These are phyloP conservation scores for Drosophila asahinai DNA, from an alignment of 1,140 invertebrate genomes.

Conservation along the genomic window DNA sequence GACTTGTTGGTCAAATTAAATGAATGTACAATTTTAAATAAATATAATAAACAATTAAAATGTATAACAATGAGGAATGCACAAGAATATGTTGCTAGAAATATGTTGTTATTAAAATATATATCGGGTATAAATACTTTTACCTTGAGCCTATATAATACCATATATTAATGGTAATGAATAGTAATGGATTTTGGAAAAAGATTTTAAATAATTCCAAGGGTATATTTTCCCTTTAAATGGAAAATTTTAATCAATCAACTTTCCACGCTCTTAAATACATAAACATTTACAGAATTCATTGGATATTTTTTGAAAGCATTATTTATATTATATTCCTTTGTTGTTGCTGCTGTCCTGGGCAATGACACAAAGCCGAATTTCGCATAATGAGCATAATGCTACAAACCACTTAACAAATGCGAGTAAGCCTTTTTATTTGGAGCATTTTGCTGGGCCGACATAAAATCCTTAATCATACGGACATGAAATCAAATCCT, in stretches of 20 bases:
- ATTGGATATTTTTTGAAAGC: neutral
- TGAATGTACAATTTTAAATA: too few species aligned
- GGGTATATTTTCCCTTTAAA: too few species aligned
- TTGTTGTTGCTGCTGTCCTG: neutral
- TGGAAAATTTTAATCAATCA: too few species aligned
- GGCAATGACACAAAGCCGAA: constrained; percentile 24
- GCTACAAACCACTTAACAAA: constrained; percentile 38
- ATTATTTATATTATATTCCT: neutral
- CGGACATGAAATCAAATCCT: constrained; percentile 47
- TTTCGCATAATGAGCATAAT: constrained; percentile 33
- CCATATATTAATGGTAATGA: too few species aligned
- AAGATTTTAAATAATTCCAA: too few species aligned
- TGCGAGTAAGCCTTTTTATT: constrained; percentile 31
- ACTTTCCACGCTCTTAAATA: neutral
- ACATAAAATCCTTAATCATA: constrained; percentile 46
- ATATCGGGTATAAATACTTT: too few species aligned
- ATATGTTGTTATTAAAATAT: too few species aligned
- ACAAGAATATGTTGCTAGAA: too few species aligned
- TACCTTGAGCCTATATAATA: too few species aligned
- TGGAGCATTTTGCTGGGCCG: constrained; percentile 25
- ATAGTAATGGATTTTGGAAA: too few species aligned
- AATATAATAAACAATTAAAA: neutral
- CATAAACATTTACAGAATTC: neutral
- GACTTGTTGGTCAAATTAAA: neutral
- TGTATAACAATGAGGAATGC: too few species aligned